A percentile compares a stretch with the other conserved stretches of the same genome.
These are phyloP conservation scores for Tenthredo scrophulariae DNA, from an alignment of 2,888 invertebrate species.

Conservation along the genomic window DNA sequence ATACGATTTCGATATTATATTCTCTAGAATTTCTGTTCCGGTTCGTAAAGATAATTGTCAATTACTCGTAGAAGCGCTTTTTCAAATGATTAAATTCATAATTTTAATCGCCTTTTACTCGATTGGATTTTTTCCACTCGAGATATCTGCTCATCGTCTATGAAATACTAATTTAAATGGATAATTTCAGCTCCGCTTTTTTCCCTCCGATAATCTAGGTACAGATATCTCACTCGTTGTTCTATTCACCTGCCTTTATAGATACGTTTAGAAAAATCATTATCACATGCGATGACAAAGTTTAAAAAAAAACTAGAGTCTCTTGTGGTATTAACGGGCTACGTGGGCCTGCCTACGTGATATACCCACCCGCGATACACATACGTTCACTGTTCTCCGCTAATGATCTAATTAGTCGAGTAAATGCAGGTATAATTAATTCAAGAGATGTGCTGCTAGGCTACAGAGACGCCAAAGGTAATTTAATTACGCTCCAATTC, in stretches of 20 bases:
- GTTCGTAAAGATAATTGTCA: constrained; percentile 2
- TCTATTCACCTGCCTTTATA: not conserved
- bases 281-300: not conserved
- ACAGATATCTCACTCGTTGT: not conserved
- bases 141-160: constrained; percentile 8
- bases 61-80: not conserved
- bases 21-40: not conserved
- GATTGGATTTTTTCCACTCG: constrained; percentile 3
- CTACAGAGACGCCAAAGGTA: constrained; percentile 38
- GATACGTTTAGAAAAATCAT: not conserved
- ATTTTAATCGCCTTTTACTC: constrained; percentile 24
- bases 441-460: constrained; percentile 32
- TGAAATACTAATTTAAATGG: constrained; percentile 31
- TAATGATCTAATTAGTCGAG: constrained; percentile 40
- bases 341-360: not conserved
- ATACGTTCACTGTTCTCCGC: not conserved
- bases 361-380: not conserved
- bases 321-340: not conserved
- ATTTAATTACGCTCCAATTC: constrained; percentile 42
- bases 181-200: not conserved
- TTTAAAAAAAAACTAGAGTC: not conserved
- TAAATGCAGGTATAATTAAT: constrained; percentile 39
- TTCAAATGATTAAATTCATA: constrained; percentile 8
- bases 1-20: not conserved
- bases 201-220: not conserved